phyloP scores from a whole-genome alignment of 2,113 vertebrate species.

The Amblyopsis rosae region DNA sequence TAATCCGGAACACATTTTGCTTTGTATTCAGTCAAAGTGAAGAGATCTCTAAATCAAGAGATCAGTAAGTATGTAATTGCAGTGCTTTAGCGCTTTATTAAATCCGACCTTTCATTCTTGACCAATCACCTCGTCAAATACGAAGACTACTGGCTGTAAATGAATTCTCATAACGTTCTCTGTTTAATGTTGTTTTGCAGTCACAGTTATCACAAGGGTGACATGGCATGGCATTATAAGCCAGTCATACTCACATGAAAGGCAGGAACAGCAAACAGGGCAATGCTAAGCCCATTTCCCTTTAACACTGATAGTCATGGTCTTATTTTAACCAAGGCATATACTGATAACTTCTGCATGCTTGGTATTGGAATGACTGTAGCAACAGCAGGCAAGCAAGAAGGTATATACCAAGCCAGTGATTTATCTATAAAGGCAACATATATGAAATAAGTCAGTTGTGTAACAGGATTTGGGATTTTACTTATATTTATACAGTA shows the following conservation, averaged over 20 bases:
- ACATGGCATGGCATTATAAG: slow-evolving; percentile 37
- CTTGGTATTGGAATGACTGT: slow-evolving; percentile 13
- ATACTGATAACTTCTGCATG: slow-evolving; percentile 44
- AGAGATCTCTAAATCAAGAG: slow-evolving; percentile 3
- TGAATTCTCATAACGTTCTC: slow-evolving; percentile 37
- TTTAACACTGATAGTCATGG: slow-evolving; percentile 58
- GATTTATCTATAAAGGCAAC: slow-evolving; percentile 31
- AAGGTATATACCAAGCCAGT: slow-evolving; percentile 4
- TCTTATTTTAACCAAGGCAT: slow-evolving; percentile 47
- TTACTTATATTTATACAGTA: not conserved
- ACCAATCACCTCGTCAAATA: slow-evolving; percentile 35
- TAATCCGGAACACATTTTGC: slow-evolving; percentile 14
- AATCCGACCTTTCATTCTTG: slow-evolving; percentile 37
- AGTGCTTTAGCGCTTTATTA: slow-evolving; percentile 23
- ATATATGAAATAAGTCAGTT: slow-evolving; percentile 25
- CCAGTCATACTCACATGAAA: slow-evolving; percentile 40
- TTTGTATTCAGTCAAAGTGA: slow-evolving; percentile 21
- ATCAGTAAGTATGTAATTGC: slow-evolving; percentile 40
- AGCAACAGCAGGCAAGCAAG: slow-evolving; percentile 43
- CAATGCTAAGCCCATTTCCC: slow-evolving; percentile 33
- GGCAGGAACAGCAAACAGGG: slow-evolving; percentile 26
- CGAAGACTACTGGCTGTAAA: slow-evolving; percentile 25
- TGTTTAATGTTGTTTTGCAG: slow-evolving; percentile 27
- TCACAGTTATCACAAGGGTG: slow-evolving; percentile 41
- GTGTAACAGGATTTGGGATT: slow-evolving; percentile 7